phyloP scores from a whole-genome alignment of 2,888 invertebrate genomes.

The Neoscelio sp. region DNA sequence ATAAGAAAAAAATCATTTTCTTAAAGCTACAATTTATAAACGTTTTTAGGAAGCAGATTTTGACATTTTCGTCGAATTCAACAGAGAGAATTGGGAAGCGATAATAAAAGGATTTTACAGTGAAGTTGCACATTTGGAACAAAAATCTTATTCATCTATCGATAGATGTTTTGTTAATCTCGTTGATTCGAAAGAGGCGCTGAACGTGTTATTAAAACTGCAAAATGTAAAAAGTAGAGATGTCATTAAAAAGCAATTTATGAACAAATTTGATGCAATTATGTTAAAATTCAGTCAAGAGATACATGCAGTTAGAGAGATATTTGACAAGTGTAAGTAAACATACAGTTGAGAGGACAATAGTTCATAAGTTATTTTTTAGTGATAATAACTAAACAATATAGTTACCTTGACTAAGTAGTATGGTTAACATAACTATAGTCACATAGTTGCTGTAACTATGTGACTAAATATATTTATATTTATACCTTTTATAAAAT shows the following conservation, averaged over 20 bases:
- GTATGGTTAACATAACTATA: too few species aligned
- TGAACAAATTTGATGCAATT: conserved; percentile 93
- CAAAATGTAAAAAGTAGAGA: conserved; percentile 90
- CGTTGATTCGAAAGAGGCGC: conserved; percentile 92
- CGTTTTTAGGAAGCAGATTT: conserved; percentile 86
- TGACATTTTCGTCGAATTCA: conserved; percentile 91
- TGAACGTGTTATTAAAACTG: conserved; percentile 91
- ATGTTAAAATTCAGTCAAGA: conserved; percentile 94
- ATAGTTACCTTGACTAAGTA: too few species aligned
- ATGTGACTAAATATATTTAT: too few species aligned
- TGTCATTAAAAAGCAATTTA: conserved; percentile 89
- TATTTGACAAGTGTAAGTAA: conserved; percentile 86
- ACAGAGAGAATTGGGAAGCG: conserved; percentile 94
- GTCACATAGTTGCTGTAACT: too few species aligned
- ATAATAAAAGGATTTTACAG: conserved; percentile 91
- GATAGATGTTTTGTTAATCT: conserved; percentile 93
- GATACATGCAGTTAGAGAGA: conserved; percentile 88
- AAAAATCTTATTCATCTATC: conserved; percentile 93
- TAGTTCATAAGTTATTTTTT: too few species aligned
- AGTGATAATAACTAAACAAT: too few species aligned
- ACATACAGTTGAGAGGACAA: too few species aligned
- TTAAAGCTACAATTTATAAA: neutral
- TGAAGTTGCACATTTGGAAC: conserved; percentile 90
- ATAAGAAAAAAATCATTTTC: neutral
- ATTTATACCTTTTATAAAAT: too few species aligned